phyloP scores from a whole-genome alignment of 2,113 vertebrate genomes.

The Scopus umbretta region DNA sequence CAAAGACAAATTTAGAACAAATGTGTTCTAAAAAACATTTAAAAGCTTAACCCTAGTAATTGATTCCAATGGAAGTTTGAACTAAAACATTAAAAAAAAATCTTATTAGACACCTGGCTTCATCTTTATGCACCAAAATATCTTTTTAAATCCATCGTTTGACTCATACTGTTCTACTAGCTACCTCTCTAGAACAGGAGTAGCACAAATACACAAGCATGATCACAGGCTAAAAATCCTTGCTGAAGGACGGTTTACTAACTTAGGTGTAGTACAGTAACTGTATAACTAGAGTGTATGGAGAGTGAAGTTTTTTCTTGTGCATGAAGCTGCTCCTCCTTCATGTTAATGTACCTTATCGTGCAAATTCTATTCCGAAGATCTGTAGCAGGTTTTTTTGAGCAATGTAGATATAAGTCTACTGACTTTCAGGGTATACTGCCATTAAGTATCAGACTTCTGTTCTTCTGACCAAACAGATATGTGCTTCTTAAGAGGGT shows the following conservation, averaged over 20 bases:
- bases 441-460: background rate
- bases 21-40: background rate
- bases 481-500: background rate
- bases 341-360: background rate
- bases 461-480: background rate
- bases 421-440: background rate
- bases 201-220: background rate
- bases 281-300: background rate
- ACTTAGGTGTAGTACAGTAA: background rate
- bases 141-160: background rate
- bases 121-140: background rate
- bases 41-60: background rate
- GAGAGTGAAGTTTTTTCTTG: background rate
- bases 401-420: background rate
- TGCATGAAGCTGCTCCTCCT: background rate
- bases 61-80: background rate
- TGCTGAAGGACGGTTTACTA: background rate
- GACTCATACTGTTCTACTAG: background rate
- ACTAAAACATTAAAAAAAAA: background rate
- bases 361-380: rapidly evolving
- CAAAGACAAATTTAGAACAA: background rate
- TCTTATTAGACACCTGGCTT: background rate
- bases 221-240: background rate
- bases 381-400: background rate
- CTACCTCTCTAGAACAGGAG: background rate